Conservation (phyloP, 2,113 vertebrate genomes). For the Ifrita kowaldi region DNA sequence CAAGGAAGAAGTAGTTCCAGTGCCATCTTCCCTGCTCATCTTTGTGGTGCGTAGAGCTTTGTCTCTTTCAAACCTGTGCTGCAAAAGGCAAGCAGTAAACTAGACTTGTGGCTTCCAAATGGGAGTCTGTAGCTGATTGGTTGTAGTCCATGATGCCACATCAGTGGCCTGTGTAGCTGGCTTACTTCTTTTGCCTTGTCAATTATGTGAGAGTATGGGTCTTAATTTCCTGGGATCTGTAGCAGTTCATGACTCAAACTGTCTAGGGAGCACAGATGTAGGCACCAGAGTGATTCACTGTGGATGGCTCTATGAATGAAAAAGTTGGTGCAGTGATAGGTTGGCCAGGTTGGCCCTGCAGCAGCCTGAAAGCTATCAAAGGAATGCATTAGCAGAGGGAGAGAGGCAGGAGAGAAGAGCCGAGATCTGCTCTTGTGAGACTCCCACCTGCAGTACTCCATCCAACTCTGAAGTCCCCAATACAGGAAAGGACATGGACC, state of each 20-base stretch:
- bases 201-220: background rate
- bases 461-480: background rate
- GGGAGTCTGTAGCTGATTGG: background rate
- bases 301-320: background rate
- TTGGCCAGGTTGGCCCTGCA: background rate
- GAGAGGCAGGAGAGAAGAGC: background rate
- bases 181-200: background rate
- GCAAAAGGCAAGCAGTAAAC: background rate
- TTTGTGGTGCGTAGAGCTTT: background rate
- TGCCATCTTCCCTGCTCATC: background rate
- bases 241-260: background rate
- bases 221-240: background rate
- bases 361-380: background rate
- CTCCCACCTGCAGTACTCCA: background rate
- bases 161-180: background rate
- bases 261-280: background rate
- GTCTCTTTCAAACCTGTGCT: background rate
- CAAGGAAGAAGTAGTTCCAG: background rate
- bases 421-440: rapidly evolving
- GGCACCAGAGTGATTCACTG: background rate
- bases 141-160: background rate
- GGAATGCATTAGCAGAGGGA: background rate
- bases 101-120: background rate
- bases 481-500: background rate
- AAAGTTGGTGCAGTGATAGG: background rate